Evolutionary conservation across 2,113 vertebrate genomes (phyloP), one percentile per base, ranked within the genome.

Genomic region (Pleuronectes platessa): DNA sequence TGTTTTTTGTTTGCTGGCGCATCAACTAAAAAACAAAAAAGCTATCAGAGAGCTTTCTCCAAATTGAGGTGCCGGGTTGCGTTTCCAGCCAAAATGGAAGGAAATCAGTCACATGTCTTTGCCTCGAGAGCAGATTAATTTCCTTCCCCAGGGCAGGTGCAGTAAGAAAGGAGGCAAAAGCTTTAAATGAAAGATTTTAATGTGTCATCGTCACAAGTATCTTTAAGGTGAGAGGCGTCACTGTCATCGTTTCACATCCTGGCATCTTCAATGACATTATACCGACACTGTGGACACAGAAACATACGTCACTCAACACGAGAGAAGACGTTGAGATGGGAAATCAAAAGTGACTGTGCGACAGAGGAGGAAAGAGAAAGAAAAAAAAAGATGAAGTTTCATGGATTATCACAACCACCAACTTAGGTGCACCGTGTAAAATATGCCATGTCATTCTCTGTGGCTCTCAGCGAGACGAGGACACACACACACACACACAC

Each of bases 271-370:
- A 68, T 76, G 61, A 68, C 73, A 68, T 78, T 67, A 70, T 42
- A 81, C 79, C 79, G 63, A 89, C 92, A 93, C 91, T 93, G 91
- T 93, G 90, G 84, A 91, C 72, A 82, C 76, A 82, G 67, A 74
- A 49, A 71, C 71, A 74, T 45, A 75, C 17, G 23, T 83, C 68
- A 85, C 58, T 78, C 68, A 73, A 77, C 68, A 31, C 11, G 18
- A 59, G 3, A 77, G 37, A 54, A 74, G 15, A 75, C 18, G 2
- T 51, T 5, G 24, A 68, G 23, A 68, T n/a, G 26, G 71, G 65
- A 81, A 70, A 61, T 40, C 35, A 71, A 63, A 40, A 12, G 35
- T 56, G 74, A 8, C 31, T 7, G 31, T 31, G 31, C 31, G 31
- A 72, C 71, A 62, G 37, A 21, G 68, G 60, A 56, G 15, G 8